These are phyloP conservation scores for Streblospio benedicti DNA, from an alignment of 1,140 invertebrate genomes.

Conservation along the genomic window DNA sequence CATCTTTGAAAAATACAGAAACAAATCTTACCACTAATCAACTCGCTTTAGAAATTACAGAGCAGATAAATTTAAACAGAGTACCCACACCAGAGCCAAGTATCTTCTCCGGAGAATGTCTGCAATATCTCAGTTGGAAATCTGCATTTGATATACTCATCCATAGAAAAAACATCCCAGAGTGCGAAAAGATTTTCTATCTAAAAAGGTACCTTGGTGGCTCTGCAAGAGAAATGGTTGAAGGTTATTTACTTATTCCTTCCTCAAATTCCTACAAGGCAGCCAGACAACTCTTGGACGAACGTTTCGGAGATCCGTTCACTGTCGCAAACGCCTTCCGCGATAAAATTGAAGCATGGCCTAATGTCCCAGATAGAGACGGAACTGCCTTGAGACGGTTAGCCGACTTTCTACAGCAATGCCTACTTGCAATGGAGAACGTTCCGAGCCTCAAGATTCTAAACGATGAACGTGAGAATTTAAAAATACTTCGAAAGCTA, in stretches of 20 bases:
- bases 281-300: neutral
- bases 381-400: conserved; percentile 10
- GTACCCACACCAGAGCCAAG: conserved; percentile 21
- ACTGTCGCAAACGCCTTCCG: conserved; percentile 6
- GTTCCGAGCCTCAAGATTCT: conserved; percentile 15
- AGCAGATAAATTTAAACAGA: too few species aligned
- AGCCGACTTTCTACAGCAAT: conserved; percentile 23
- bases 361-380: conserved; percentile 15
- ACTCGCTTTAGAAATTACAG: too few species aligned
- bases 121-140: conserved; percentile 14
- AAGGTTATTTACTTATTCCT: conserved; percentile 7
- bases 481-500: conserved; percentile 20
- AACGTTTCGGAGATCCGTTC: conserved; percentile 1
- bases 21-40: too few species aligned
- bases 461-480: conserved; percentile 23
- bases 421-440: conserved; percentile 15
- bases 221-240: conserved; percentile 4
- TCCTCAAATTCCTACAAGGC: too few species aligned
- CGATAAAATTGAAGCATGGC: neutral
- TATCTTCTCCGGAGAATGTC: conserved; percentile 20
- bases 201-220: conserved; percentile 9
- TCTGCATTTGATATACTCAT: conserved; percentile 5
- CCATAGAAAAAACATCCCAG: neutral
- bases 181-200: conserved; percentile 1
- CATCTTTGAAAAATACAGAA: too few species aligned